These are phyloP conservation scores for Nothobranchius furzeri DNA, from an alignment of 2,113 vertebrate species.

Conservation along the genomic window DNA sequence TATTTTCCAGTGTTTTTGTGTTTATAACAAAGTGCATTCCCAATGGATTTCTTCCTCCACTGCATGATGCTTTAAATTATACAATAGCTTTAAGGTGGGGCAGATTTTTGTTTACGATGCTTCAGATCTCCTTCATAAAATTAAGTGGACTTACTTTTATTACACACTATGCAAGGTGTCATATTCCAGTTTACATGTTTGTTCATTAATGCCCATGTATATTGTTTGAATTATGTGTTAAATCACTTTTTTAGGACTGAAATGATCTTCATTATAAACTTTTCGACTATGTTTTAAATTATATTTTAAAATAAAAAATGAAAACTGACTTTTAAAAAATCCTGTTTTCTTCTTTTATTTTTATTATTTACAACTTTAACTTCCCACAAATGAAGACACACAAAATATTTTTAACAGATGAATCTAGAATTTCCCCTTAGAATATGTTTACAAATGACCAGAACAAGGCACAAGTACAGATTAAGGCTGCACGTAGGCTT, in stretches of 20 bases:
- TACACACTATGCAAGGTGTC: constrained; percentile 42
- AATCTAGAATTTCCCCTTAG: constrained; percentile 3
- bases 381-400: constrained; percentile 12
- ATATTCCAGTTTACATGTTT: constrained; percentile 14
- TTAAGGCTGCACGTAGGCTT: not conserved
- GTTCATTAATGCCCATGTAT: constrained; percentile 8
- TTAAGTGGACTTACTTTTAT: constrained; percentile 29
- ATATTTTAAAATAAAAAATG: constrained; percentile 56
- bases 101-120: constrained; percentile 12
- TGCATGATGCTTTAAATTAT: not conserved
- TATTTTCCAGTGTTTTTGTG: constrained; percentile 5
- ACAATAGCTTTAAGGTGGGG: constrained; percentile 7
- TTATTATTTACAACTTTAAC: constrained; percentile 8
- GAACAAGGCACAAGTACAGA: constrained; percentile 17
- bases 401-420: not conserved
- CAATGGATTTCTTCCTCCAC: constrained; percentile 8
- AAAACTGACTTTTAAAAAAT: not conserved
- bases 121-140: not conserved
- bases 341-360: constrained; percentile 19
- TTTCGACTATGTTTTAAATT: constrained; percentile 6
- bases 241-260: constrained; percentile 29
- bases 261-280: too few species aligned
- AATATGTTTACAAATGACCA: not conserved
- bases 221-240: not conserved
- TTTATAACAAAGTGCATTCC: not conserved